A percentile compares a stretch with the other conserved stretches of the same genome.
These are phyloP conservation scores for Lithobates sylvaticus DNA, from an alignment of 2,797 vertebrate species.

Conservation along the genomic window DNA sequence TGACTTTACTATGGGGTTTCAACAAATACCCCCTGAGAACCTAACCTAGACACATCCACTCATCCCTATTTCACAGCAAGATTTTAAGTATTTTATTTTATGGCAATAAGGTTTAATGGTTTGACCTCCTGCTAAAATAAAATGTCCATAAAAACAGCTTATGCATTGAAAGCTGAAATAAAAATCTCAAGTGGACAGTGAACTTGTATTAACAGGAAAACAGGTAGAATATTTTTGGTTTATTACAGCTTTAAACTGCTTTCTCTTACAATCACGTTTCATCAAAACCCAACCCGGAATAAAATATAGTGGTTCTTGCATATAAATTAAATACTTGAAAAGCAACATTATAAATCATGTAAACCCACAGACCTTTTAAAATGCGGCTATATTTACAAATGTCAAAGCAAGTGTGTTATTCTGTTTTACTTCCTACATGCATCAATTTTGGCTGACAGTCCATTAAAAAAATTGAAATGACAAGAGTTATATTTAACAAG, in stretches of 20 bases:
- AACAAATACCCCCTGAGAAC: no score
- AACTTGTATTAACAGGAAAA: background rate
- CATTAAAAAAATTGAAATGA: constrained; percentile 6
- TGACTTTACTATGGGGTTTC: no score
- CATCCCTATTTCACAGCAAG: no score
- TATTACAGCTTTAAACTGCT: background rate
- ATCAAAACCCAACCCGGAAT: constrained; percentile 2
- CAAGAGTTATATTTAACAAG: constrained; percentile 8
- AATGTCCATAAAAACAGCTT: background rate
- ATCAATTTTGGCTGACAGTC: constrained; percentile 31
- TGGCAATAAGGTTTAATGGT: background rate
- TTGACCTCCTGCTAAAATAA: background rate
- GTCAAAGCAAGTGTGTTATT: constrained; percentile 20
- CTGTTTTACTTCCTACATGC: constrained; percentile 17
- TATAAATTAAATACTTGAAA: background rate
- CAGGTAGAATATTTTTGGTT: background rate
- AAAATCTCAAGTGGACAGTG: background rate
- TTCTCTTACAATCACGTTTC: background rate
- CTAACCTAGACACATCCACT: no score
- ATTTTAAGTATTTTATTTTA: no score
- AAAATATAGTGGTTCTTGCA: background rate
- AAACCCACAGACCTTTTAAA: constrained; percentile 2
- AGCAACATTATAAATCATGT: constrained; percentile 1
- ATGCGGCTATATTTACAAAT: constrained; percentile 26
- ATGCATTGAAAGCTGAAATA: background rate